Evolutionary conservation across 2,888 invertebrate species (phyloP), one percentile per base, ranked within the genome.

Genomic region (Amphipyra tragopoginis): DNA sequence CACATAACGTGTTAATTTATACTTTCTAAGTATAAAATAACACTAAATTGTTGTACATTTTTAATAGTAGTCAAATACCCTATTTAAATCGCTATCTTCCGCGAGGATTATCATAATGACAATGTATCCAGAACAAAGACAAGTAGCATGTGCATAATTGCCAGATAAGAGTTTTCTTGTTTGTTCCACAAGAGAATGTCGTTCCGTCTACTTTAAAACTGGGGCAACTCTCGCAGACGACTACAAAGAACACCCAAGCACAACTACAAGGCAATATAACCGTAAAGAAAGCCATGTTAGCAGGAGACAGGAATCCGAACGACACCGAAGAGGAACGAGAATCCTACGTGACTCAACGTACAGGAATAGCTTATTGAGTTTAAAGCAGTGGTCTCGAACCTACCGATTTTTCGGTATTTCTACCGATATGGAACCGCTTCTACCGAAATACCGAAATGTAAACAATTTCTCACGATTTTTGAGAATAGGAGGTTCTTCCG

Each of bases 241-340:
- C 13, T 26, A 39, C 55, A 56, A 72, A 45, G 49, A 52, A 59
- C 13, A 38, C 10, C 39, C 26, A n/a, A 52, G 49, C 40, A 55
- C 48, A 33, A 52, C 48, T 48, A 40, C 52, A 57, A 51, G 44
- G 42, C 26, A 51, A 47, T 62, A 52, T 44, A 34, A 51, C 29
- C 14, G 44, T 43, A 34, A 57, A 39, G 67, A 66, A 72, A 72
- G 43, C 56, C 10, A 40, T 67, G 51, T 62, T 15, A 50, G 60
- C 52, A 55, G 6, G 48, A 14, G n/a, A 54, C 11, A 58, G 39
- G 72, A 57, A 72, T 67, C 67, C 38, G 14, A 57, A 29, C 44
- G 39, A 66, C 54, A 21, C 61, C 47, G 44, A 39, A 43, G 65
- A 54, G 40, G 13, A 15, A 59, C 50, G 36, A 2, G 9, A 38